Evolutionary conservation across 2,797 vertebrate genomes (phyloP), one percentile per base, ranked within the genome.

Genomic region (Eleutherodactylus coqui): DNA sequence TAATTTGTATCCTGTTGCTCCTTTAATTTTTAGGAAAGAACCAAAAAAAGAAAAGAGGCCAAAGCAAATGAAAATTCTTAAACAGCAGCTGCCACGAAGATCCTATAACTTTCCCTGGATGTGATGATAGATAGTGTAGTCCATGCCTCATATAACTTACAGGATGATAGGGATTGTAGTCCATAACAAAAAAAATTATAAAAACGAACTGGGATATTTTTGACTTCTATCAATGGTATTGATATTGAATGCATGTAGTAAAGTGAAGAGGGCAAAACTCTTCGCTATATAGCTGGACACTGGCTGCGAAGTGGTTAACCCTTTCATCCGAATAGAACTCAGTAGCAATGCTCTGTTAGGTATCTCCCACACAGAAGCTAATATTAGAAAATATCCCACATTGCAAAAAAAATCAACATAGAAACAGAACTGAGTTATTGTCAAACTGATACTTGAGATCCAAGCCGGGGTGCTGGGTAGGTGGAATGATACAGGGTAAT

Each of bases 221-320:
- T 49, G 0, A 38, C n/a, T 34, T 53, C 19, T 53, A 5, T 8
- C 2, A 13, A 29, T 14, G 79, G 19, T 36, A 7, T 34, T 3
- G 19, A 49, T 34, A 9, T 16, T 13, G 49, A 32, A 17, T 11
- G 5, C 29, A 41, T 3, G 24, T 14, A n/a, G 49, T 38, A 24
- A 72, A 24, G 32, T 24, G 19, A 2, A 27, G 34, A 4, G 21
- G 11, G 3, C n/a, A 43, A 8, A 11, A 8, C 60, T 69, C 38
- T 47, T 32, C 27, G 24, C 36, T 13, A 24, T 13, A 0, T 43
- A 16, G 8, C 11, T 80, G 83, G 70, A 51, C 76, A 7, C 75
- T 53, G 84, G 69, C 43, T 75, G 77, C 45, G 84, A 75, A 86
- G 53, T 5, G 34, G 69, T 86, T 85, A 86, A 86, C 85, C 79